Percentiles rank a stretch among this genome's conserved stretches.
Conservation (phyloP, 2,797 vertebrate genomes). For the Chlorospingus flavigularis region DNA sequence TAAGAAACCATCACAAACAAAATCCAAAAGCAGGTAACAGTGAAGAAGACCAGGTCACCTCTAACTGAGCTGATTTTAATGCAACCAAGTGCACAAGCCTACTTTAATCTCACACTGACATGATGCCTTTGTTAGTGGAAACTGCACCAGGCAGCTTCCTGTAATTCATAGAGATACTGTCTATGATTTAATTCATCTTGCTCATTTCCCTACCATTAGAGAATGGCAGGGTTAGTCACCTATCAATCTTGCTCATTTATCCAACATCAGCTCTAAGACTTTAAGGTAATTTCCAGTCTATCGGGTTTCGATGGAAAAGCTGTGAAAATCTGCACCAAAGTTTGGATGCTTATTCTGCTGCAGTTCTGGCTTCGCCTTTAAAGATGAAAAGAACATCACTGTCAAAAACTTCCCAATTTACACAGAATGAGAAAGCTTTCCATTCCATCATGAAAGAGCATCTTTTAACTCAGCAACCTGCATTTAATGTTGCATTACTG, state of each 20-base stretch:
- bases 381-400: not conserved
- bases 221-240: not conserved
- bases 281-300: not conserved
- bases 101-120: not conserved
- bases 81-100: not conserved
- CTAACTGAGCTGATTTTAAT: constrained; percentile 5
- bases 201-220: not conserved
- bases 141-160: not conserved
- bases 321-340: not conserved
- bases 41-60: not conserved
- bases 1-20: not conserved
- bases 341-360: not conserved
- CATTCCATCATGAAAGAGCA: not conserved
- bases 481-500: not conserved
- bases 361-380: not conserved
- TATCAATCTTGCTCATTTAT: not conserved
- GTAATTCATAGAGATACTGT: not conserved
- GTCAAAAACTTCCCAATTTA: not conserved
- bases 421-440: not conserved
- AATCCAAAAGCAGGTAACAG: constrained; percentile 2
- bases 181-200: not conserved
- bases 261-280: not conserved
- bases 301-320: not conserved
- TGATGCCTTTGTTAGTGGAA: constrained; percentile 5
- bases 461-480: not conserved